Evolutionary conservation across 2,113 vertebrate species (phyloP).

Genomic region (Candoia aspera): DNA sequence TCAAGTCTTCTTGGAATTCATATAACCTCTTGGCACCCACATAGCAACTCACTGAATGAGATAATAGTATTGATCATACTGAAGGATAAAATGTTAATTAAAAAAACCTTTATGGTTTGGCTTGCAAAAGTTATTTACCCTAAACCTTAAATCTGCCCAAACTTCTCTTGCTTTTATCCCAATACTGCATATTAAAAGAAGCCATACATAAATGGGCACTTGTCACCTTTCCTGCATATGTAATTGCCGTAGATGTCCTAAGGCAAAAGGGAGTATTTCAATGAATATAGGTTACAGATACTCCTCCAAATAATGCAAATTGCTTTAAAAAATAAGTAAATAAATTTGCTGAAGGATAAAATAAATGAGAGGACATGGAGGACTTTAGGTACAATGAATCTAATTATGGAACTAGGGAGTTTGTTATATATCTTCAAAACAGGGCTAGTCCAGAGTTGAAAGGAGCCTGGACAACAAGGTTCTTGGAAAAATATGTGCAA

Average conservation of each 20-base stretch:
- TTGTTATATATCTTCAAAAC: not conserved
- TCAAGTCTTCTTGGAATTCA: constrained; percentile 10
- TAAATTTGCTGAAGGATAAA: not conserved
- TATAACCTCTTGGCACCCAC: constrained; percentile 2
- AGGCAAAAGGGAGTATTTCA: not conserved
- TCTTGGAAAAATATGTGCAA: not conserved
- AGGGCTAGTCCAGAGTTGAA: not conserved
- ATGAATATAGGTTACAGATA: not conserved
- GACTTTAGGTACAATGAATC: not conserved
- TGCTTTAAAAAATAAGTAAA: not conserved
- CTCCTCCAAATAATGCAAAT: not conserved
- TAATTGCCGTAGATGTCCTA: not conserved
- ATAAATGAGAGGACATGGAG: not conserved
- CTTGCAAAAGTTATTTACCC: not conserved
- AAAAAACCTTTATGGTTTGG: not conserved
- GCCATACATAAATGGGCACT: not conserved
- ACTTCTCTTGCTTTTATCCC: not conserved
- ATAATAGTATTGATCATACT: not conserved
- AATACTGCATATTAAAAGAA: not conserved
- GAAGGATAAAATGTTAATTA: constrained; percentile 3
- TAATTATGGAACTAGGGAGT: not conserved
- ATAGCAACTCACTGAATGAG: not conserved
- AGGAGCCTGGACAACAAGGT: not conserved
- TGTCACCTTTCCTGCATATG: not conserved
- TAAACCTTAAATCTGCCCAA: not conserved